These are phyloP conservation scores for Philantomba maxwellii DNA, from an alignment of 2,113 vertebrate species.

Conservation along the genomic window DNA sequence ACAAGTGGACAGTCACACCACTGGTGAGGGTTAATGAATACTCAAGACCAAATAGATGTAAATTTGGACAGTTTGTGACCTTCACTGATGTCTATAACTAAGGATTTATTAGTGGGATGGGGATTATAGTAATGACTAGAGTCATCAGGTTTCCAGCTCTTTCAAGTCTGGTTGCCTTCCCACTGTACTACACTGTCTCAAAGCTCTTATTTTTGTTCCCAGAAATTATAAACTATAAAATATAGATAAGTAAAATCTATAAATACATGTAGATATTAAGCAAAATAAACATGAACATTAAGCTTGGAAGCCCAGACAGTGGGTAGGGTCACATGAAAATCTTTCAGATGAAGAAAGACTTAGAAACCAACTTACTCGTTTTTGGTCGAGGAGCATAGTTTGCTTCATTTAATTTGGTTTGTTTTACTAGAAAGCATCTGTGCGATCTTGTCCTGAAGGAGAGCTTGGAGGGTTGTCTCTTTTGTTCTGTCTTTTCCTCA, in stretches of 20 bases:
- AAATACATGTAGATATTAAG: constrained; percentile 6
- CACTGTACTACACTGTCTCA: neutral
- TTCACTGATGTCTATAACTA: neutral
- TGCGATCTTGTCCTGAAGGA: neutral
- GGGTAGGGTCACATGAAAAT: neutral
- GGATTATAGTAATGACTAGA: neutral
- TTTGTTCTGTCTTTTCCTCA: neutral
- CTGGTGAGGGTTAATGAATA: neutral
- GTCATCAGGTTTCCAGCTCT: neutral
- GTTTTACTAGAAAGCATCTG: neutral
- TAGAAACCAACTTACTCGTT: neutral
- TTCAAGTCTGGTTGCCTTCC: neutral
- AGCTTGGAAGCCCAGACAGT: neutral
- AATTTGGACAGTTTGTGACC: neutral
- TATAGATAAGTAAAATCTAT: neutral
- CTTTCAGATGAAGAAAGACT: neutral
- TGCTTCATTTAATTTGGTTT: neutral
- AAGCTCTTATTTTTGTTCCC: neutral
- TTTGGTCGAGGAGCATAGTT: neutral
- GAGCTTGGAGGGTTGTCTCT: neutral
- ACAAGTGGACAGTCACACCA: neutral
- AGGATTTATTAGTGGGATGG: neutral
- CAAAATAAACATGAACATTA: neutral
- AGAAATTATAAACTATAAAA: neutral
- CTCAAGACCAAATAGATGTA: neutral